Evolutionary conservation across 2,888 invertebrate genomes (phyloP).

Genomic region (Zaprionus lineosus): DNA sequence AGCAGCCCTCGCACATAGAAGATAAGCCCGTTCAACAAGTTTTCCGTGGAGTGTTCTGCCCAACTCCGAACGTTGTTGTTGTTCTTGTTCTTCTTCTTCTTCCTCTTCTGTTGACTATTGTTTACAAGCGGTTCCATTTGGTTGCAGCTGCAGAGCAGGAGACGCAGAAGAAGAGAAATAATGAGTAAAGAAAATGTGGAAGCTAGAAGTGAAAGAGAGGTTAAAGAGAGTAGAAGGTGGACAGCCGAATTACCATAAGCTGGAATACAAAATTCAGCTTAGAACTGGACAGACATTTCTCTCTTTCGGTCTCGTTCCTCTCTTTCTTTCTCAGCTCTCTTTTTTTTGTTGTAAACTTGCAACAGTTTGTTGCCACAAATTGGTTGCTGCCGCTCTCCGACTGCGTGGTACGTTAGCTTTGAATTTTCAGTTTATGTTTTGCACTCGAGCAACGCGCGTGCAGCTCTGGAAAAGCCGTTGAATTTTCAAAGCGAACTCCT

Average conservation of each 20-base stretch:
- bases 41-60: conserved; percentile 49
- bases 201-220: neutral
- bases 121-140: conserved; percentile 58
- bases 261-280: no score
- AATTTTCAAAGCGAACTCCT: conserved; percentile 16
- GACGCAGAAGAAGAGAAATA: neutral
- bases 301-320: no score
- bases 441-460: conserved; percentile 46
- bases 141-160: conserved; percentile 46
- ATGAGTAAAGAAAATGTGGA: neutral
- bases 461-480: conserved; percentile 25
- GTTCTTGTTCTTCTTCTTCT: conserved; percentile 23
- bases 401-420: conserved; percentile 2
- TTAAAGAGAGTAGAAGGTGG: conserved; percentile 9
- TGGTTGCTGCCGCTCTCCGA: conserved; percentile 15
- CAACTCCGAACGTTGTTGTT: conserved; percentile 30
- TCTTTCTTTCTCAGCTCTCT: neutral
- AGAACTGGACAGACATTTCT: no score
- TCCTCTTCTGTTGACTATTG: no score
- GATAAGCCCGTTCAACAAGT: conserved; percentile 59
- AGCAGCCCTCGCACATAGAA: conserved; percentile 30
- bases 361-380: conserved; percentile 40
- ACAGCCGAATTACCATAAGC: no score
- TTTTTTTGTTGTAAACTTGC: conserved; percentile 37
- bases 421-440: conserved; percentile 50